A percentile compares a stretch with the other conserved stretches of the same genome.
These are phyloP conservation scores for Drosophila nigricruria DNA, from an alignment of 2,888 invertebrate genomes.

Conservation along the genomic window DNA sequence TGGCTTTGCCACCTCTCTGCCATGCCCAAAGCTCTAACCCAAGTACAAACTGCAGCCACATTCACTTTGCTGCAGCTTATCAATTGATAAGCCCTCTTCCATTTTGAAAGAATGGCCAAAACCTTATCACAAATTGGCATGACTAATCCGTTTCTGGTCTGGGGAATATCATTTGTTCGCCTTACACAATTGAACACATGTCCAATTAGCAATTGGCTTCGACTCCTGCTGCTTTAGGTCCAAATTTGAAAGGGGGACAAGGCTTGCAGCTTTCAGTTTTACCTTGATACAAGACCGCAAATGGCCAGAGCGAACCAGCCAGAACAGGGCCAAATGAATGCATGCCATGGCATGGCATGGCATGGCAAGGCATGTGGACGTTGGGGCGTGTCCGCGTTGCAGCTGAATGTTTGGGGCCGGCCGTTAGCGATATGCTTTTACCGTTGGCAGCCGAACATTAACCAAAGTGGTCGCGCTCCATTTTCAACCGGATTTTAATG, in stretches of 20 bases:
- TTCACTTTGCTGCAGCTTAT: neutral
- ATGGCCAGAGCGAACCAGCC: neutral
- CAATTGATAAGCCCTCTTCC: neutral
- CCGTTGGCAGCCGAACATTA: constrained; percentile 64
- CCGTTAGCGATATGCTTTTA: constrained; percentile 68
- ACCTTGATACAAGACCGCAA: constrained; percentile 13
- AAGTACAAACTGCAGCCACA: neutral
- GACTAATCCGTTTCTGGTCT: neutral
- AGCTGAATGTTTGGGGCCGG: constrained; percentile 19
- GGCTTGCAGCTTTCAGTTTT: neutral
- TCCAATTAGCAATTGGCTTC: constrained; percentile 19
- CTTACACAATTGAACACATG: constrained; percentile 16
- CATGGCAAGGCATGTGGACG: constrained; percentile 23
- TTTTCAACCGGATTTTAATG: constrained; percentile 76
- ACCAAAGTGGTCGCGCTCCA: constrained; percentile 79
- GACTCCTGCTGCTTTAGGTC: constrained; percentile 3
- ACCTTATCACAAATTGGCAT: neutral
- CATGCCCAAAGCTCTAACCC: too few relatives aligned
- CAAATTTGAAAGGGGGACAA: neutral
- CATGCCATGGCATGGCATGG: constrained; percentile 36
- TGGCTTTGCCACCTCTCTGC: too few relatives aligned
- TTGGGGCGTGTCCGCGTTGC: constrained; percentile 33
- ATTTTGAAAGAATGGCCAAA: neutral
- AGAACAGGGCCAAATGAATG: constrained; percentile 36
- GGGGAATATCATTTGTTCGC: neutral